Evolutionary conservation across 2,888 invertebrate species (phyloP).

Genomic region (Drosophila bunnanda): DNA sequence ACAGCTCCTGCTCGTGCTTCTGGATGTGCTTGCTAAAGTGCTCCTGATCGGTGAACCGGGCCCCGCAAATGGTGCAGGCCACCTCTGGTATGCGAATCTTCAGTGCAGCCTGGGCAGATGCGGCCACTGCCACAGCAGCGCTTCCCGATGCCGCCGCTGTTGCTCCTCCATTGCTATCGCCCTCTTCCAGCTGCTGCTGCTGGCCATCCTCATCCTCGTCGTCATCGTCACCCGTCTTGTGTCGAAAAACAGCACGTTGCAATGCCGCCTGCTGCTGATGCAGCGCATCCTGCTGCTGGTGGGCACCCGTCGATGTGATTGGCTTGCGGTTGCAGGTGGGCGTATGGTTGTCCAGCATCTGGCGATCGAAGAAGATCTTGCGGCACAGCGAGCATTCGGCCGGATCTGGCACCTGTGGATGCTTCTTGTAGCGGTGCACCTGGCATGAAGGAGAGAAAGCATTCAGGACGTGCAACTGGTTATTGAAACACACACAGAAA

Average conservation of each 20-base stretch:
- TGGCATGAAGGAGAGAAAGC: slow-evolving; percentile 14
- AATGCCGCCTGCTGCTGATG: slow-evolving; percentile 19
- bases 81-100: slow-evolving; percentile 83
- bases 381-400: slow-evolving; percentile 83
- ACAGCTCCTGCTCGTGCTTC: slow-evolving; percentile 83
- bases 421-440: slow-evolving; percentile 85
- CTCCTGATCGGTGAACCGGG: slow-evolving; percentile 84
- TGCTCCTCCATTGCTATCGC: slow-evolving; percentile 39
- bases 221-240: slow-evolving; percentile 80
- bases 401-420: slow-evolving; percentile 84
- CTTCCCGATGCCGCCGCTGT: not conserved
- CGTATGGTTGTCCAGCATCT: slow-evolving; percentile 83
- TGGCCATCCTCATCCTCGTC: slow-evolving; percentile 62
- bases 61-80: slow-evolving; percentile 83
- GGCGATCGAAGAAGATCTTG: slow-evolving; percentile 84
- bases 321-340: slow-evolving; percentile 82
- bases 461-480: not conserved
- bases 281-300: slow-evolving; percentile 56
- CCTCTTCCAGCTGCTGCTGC: slow-evolving; percentile 39
- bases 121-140: not conserved
- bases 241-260: slow-evolving; percentile 58
- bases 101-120: not conserved
- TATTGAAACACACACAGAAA: not conserved
- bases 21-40: slow-evolving; percentile 84
- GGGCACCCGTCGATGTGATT: slow-evolving; percentile 72